phyloP scores from a whole-genome alignment of 2,113 vertebrate genomes.

The Corydoras sp. region DNA sequence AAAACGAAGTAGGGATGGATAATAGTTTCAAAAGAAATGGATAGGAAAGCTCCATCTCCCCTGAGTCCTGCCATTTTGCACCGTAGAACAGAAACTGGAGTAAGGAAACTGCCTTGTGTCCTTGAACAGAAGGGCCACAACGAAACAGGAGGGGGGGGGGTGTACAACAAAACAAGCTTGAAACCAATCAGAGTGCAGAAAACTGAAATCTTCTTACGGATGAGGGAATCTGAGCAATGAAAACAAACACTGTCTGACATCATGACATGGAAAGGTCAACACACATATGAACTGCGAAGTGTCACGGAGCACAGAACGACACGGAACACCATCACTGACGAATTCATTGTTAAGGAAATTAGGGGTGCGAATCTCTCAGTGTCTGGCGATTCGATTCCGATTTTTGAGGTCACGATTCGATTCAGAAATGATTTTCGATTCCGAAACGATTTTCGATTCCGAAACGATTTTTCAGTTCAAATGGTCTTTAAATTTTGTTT shows the following conservation, averaged over 20 bases:
- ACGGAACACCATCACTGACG: too few species aligned
- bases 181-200: constrained; percentile 15
- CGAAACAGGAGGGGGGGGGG: constrained; percentile 53
- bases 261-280: not conserved
- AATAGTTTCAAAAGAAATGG: constrained; percentile 6
- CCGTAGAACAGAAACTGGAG: constrained; percentile 48
- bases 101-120: constrained; percentile 86
- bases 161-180: constrained; percentile 61
- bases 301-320: too few species aligned
- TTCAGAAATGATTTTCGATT: too few species aligned
- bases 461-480: too few species aligned
- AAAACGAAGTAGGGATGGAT: constrained; percentile 15
- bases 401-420: too few species aligned
- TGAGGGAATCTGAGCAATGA: not conserved
- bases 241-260: not conserved
- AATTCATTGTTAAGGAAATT: too few species aligned
- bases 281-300: constrained; percentile 24
- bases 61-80: constrained; percentile 35
- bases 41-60: constrained; percentile 18
- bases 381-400: too few species aligned
- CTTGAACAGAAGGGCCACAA: constrained; percentile 88
- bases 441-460: too few species aligned
- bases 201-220: constrained; percentile 2
- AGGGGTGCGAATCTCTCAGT: too few species aligned
- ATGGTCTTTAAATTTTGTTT: too few species aligned